Conservation (phyloP, 1,140 invertebrate genomes). For the Forficula auricularia region DNA sequence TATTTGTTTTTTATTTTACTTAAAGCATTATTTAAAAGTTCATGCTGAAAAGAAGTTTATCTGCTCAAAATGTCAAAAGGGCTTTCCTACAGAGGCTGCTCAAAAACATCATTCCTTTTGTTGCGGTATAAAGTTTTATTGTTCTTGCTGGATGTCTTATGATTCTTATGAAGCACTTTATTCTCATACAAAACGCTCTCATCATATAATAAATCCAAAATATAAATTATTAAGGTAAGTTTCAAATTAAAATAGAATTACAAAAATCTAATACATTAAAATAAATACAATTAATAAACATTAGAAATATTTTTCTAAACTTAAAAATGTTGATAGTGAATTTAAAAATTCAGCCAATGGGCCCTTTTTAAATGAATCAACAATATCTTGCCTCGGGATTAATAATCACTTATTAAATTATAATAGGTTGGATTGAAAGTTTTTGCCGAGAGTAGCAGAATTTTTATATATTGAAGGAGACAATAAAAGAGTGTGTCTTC, state of each 20-base stretch:
- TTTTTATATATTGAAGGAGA: no score
- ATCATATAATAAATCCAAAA: slow-evolving; percentile 24
- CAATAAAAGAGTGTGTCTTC: no score
- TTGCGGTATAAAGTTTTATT: slow-evolving; percentile 32
- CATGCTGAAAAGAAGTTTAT: slow-evolving; percentile 35
- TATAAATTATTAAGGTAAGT: slow-evolving; percentile 22
- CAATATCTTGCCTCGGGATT: no score
- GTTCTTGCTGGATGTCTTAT: slow-evolving; percentile 33
- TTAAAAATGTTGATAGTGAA: no score
- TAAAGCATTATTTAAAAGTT: slow-evolving; percentile 41
- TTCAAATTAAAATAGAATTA: slow-evolving; percentile 4
- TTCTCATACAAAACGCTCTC: slow-evolving; percentile 35
- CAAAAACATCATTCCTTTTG: slow-evolving; percentile 28
- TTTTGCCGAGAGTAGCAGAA: no score
- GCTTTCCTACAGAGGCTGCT: slow-evolving; percentile 32
- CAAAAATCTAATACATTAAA: no score
- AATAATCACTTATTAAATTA: no score
- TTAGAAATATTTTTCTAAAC: no score
- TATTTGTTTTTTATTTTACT: slow-evolving; percentile 11
- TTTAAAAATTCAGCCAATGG: no score
- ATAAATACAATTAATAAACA: no score
- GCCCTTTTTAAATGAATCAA: no score
- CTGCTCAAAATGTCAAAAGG: slow-evolving; percentile 33
- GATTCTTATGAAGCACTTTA: slow-evolving; percentile 34
- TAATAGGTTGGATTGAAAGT: no score